phyloP scores from a whole-genome alignment of 53 echinoderm and acorn worm genomes.

The Stichopus horrens region DNA sequence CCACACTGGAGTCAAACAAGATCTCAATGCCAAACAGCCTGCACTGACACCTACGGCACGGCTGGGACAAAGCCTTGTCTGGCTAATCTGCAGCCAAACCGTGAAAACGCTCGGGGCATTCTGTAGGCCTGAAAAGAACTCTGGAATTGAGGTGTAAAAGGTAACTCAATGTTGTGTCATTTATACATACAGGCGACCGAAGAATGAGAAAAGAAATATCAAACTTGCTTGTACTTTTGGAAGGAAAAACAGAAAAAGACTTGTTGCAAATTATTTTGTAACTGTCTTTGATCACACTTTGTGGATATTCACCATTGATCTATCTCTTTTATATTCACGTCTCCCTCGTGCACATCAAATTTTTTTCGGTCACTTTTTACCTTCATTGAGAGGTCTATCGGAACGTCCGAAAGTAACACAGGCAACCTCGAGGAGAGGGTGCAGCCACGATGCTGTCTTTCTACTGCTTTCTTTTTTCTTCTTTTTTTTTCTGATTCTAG shows the following conservation, averaged over 20 bases:
- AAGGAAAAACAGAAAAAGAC: background rate
- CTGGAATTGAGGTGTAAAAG: background rate
- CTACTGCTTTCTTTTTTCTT: too few species aligned
- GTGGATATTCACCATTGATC: too few species aligned
- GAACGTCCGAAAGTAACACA: too few species aligned
- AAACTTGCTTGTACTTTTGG: background rate
- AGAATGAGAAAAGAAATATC: background rate
- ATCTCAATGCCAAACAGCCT: background rate
- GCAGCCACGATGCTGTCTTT: too few species aligned
- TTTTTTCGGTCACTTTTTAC: too few species aligned
- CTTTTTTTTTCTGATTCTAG: too few species aligned
- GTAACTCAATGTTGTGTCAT: conserved; percentile 10
- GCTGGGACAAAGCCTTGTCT: conserved; percentile 9
- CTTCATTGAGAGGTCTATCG: too few species aligned
- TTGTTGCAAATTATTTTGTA: background rate
- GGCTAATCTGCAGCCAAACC: conserved; percentile 27
- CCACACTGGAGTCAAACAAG: background rate
- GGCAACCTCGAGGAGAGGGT: too few species aligned
- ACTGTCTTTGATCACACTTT: background rate
- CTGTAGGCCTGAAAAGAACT: background rate
- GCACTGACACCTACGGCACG: conserved; percentile 3
- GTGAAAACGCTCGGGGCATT: conserved; percentile 23
- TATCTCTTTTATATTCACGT: too few species aligned
- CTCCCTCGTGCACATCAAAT: too few species aligned
- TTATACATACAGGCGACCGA: background rate